Percentiles rank a stretch among this genome's conserved stretches.
These are phyloP conservation scores for Acanthopagrus latus DNA, from an alignment of 2,797 vertebrate species.

Conservation along the genomic window DNA sequence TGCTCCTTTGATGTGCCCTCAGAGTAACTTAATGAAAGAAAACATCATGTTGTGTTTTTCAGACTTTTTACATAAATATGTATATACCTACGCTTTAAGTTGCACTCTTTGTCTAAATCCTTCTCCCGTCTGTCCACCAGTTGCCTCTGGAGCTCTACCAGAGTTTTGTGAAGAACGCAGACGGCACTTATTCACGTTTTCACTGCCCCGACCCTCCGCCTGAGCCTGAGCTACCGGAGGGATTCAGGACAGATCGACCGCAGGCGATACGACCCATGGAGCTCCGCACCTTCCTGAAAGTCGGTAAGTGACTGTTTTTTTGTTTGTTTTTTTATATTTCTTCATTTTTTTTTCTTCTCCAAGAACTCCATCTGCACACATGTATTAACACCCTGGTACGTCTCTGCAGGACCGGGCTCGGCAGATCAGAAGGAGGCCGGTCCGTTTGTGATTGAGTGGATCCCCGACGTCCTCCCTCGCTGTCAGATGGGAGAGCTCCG, in stretches of 20 bases:
- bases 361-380: background rate
- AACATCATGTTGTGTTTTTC: no score
- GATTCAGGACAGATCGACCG: constrained; percentile 84
- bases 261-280: constrained; percentile 91
- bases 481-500: constrained; percentile 91
- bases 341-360: no score
- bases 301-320: constrained; percentile 83
- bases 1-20: no score
- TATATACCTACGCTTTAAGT: no score
- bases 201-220: constrained; percentile 86
- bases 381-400: background rate
- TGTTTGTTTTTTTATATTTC: background rate
- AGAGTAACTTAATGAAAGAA: no score
- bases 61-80: no score
- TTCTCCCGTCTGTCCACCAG: constrained; percentile 68
- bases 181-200: constrained; percentile 90
- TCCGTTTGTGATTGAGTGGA: constrained; percentile 94
- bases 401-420: constrained; percentile 82
- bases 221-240: constrained; percentile 81
- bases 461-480: constrained; percentile 90
- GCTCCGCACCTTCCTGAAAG: constrained; percentile 94
- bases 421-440: constrained; percentile 89
- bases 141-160: constrained; percentile 92
- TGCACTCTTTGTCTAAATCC: background rate
- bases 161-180: constrained; percentile 92